A percentile compares a stretch with the other conserved stretches of the same genome.
These are phyloP conservation scores for Rhinogobius similis DNA, from an alignment of 2,113 vertebrate species.

Conservation along the genomic window DNA sequence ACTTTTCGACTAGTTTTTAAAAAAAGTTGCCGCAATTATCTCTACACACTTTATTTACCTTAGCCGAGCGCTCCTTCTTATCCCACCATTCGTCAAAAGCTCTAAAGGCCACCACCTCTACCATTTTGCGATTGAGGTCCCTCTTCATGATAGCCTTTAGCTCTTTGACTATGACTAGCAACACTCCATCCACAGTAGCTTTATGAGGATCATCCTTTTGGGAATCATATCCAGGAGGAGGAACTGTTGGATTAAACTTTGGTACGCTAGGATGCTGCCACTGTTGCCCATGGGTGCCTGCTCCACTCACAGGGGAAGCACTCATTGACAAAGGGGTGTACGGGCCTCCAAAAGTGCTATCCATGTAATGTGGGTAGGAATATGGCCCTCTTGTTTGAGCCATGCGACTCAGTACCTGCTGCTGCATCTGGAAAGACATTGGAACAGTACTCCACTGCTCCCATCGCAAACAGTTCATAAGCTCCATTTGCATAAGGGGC, in stretches of 20 bases:
- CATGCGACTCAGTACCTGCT: conserved; percentile 97
- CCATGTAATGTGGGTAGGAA: conserved; percentile 86
- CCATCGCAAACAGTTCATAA: conserved; percentile 85
- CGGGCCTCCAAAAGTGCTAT: conserved; percentile 81
- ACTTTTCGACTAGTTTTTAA: background rate
- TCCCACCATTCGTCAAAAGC: conserved; percentile 99
- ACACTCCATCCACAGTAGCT: conserved; percentile 93
- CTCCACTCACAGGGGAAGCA: conserved; percentile 48
- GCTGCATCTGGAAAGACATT: conserved; percentile 99
- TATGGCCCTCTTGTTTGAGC: conserved; percentile 89
- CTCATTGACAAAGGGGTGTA: conserved; percentile 85
- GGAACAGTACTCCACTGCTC: conserved; percentile 92
- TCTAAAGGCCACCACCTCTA: conserved; percentile 97
- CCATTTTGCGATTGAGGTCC: conserved; percentile 98
- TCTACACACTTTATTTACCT: conserved; percentile 74
- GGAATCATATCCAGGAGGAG: conserved; percentile 89
- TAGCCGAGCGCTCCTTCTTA: conserved; percentile 93
- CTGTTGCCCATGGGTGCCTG: conserved; percentile 80
- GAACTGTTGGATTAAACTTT: conserved; percentile 93
- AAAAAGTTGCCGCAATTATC: background rate
- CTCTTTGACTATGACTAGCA: conserved; percentile 95
- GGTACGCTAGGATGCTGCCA: conserved; percentile 86
- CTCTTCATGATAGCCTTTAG: conserved; percentile 99
- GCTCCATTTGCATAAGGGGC: conserved; percentile 91
- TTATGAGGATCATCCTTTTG: conserved; percentile 98